Base-by-base conservation (phyloP, 2,113 vertebrate species). In the Ammodytes marinus region DNA sequence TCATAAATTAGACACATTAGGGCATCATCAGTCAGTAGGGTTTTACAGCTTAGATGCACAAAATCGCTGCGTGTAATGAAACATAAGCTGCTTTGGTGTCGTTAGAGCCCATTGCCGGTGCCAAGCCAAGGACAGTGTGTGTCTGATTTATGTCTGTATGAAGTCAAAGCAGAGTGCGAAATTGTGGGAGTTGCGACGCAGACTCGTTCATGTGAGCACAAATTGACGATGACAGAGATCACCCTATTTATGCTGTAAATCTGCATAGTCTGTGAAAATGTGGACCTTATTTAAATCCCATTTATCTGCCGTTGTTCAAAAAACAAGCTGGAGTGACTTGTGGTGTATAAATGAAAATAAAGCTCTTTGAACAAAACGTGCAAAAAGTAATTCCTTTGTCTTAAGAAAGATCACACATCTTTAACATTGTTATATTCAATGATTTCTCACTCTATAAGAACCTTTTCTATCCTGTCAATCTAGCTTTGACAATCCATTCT, bases 1-100 rank as follows among this genome's bases (percentile, higher is more conserved):
- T 70, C 46, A 69, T 70, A 59, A 74, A 84, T 74, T 64, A 84
- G 8, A 65, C n/a, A 11, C n/a, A 39, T 74, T 40, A 46, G 52
- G 69, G 54, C 53, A 5, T 68, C 79, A 74, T 61, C 55, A 17
- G 54, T 60, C 47, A 9, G 45, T 1, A 8, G 9, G 15, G 68
- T 68, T 60, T 61, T 53, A 46, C 55, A 60, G 27, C 11, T 27
- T 55, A 13, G 69, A 60, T 40, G 50, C 64, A 60, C 6, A 68
- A 42, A 79, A 50, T 40, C n/a, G 35, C 59, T 6, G 17, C 3
- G 46, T 52, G 37, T 43, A 37, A 73, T 67, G 69, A 59, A 52
- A 79, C 45, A 40, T 19, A 67, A 68, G 46, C 61, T 46, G 78
- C 11, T 54, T 45, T 53, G 61, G 54, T 70, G 7, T 10, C 4